These are phyloP conservation scores for Halocynthia aurantium DNA, from an alignment of 23 tunicate genomes.

Conservation along the genomic window DNA sequence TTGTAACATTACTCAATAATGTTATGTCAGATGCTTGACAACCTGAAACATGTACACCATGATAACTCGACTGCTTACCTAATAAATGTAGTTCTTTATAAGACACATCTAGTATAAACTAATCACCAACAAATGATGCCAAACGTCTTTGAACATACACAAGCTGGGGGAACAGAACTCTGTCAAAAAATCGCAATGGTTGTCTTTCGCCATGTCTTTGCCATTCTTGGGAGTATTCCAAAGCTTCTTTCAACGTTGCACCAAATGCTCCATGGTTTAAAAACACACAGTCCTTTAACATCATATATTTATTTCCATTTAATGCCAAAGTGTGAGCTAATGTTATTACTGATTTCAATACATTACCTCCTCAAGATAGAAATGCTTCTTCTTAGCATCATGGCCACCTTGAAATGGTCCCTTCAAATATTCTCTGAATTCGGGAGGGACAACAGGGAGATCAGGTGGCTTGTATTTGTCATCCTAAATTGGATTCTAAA, in stretches of 20 bases:
- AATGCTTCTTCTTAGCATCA: conserved; percentile 35
- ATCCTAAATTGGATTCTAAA: conserved; percentile 4
- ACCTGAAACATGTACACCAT: conserved; percentile 22
- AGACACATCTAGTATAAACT: background rate
- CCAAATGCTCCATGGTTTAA: conserved; percentile 97
- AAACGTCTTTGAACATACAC: conserved; percentile 57
- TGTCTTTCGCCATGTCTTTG: conserved; percentile 60
- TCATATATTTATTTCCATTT: background rate
- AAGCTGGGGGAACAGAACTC: conserved; percentile 69
- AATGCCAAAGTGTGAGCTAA: background rate
- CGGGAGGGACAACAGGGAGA: conserved; percentile 28
- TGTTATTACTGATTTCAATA: background rate
- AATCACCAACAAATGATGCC: conserved; percentile 55
- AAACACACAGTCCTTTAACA: conserved; percentile 34
- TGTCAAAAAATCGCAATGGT: conserved; percentile 73
- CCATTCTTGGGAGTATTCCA: conserved; percentile 33
- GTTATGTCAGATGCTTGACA: conserved; percentile 60
- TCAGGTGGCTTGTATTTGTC: conserved; percentile 31
- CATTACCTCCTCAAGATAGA: conserved; percentile 37
- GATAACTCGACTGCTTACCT: background rate
- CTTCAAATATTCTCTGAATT: conserved; percentile 28
- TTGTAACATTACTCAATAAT: conserved; percentile 73
- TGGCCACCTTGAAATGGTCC: conserved; percentile 30
- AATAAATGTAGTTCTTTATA: background rate
- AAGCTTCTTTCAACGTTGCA: conserved; percentile 52